Evolutionary conservation across 2,888 invertebrate genomes (phyloP).

Genomic region (Mayetiola destructor): DNA sequence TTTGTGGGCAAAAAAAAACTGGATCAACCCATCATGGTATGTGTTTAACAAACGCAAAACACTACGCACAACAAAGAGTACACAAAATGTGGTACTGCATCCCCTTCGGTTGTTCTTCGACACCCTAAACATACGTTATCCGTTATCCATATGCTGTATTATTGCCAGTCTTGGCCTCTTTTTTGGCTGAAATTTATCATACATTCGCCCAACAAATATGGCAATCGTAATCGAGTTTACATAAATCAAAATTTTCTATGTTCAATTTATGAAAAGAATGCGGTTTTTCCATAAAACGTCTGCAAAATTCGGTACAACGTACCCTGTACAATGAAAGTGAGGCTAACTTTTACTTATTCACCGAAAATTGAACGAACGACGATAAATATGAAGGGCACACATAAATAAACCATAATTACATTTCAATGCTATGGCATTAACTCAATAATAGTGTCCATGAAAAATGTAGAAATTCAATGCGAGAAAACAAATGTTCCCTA

Average conservation of each 20-base stretch:
- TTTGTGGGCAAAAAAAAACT: too few species aligned
- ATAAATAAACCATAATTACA: slow-evolving; percentile 12
- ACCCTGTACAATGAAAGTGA: neutral
- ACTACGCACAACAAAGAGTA: neutral
- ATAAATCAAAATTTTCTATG: slow-evolving; percentile 4
- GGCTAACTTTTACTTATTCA: neutral
- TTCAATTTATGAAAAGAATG: slow-evolving; percentile 10
- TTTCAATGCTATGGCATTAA: slow-evolving; percentile 9
- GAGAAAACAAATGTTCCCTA: neutral
- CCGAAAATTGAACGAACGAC: neutral
- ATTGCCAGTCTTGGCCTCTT: neutral
- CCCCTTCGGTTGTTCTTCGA: neutral
- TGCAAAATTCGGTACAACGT: neutral
- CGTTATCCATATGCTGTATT: neutral
- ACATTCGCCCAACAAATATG: slow-evolving; percentile 8
- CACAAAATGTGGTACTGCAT: neutral
- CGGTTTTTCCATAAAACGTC: neutral
- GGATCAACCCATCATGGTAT: too few species aligned
- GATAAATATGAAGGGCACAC: slow-evolving; percentile 3
- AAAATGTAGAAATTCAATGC: neutral
- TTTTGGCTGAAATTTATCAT: neutral
- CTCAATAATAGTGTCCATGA: neutral
- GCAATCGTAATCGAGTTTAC: slow-evolving; percentile 12
- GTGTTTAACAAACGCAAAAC: neutral
- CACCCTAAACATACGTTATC: neutral